Conservation (phyloP, 2,888 invertebrate genomes). For the Apoderus coryli region DNA sequence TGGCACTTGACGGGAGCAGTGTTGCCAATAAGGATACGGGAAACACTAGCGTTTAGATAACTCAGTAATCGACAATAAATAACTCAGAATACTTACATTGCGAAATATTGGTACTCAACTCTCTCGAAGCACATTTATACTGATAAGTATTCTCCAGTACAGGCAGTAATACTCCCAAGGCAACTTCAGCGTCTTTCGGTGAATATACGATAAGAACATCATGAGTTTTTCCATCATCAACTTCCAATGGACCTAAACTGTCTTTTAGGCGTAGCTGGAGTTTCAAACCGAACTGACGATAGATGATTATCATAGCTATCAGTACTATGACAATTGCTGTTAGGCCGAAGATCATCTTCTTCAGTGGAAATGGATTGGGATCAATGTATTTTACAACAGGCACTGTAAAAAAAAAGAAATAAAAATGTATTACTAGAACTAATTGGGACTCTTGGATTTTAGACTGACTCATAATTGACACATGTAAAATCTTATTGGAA, state of each 20-base stretch:
- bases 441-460: no score
- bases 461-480: no score
- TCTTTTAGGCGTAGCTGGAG: constrained; percentile 36
- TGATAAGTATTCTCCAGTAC: constrained; percentile 47
- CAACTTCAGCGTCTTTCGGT: constrained; percentile 46
- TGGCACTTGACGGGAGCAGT: no score
- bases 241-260: constrained; percentile 32
- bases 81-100: constrained; percentile 24
- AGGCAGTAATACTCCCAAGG: constrained; percentile 45
- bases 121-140: constrained; percentile 45
- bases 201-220: constrained; percentile 52
- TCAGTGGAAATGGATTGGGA: constrained; percentile 40
- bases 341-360: constrained; percentile 37
- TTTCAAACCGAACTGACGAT: constrained; percentile 37
- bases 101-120: constrained; percentile 21
- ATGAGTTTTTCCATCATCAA: constrained; percentile 41
- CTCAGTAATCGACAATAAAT: no score
- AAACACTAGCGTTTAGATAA: no score
- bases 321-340: constrained; percentile 36
- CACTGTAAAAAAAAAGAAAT: constrained; percentile 25
- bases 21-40: no score
- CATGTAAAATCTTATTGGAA: no score
- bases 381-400: constrained; percentile 24
- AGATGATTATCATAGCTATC: constrained; percentile 36
- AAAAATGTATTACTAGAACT: no score